Conservation (phyloP, 2,797 vertebrate genomes). For the Dipus sagitta region DNA sequence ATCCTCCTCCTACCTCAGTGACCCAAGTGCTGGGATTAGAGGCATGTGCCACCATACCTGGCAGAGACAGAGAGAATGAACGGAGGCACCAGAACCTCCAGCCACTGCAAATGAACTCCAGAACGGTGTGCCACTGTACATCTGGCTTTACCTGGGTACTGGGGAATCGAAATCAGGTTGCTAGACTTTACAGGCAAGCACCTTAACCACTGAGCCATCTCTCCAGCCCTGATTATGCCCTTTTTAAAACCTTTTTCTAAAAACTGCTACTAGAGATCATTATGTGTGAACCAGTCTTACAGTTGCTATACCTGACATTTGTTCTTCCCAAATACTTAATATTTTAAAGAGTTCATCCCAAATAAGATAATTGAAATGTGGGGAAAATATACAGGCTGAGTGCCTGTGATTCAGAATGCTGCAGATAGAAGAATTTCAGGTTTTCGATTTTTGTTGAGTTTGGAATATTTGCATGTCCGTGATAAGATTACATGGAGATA, state of each 20-base stretch:
- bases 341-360: constrained; percentile 49
- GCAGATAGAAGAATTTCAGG: not conserved
- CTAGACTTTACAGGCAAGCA: too few species aligned
- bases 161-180: too few species aligned
- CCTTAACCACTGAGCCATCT: too few species aligned
- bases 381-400: not conserved
- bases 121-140: too few species aligned
- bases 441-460: not conserved
- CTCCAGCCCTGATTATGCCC: too few species aligned
- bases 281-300: constrained; percentile 33
- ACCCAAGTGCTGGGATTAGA: too few species aligned
- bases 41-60: too few species aligned
- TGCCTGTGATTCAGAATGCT: not conserved
- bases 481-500: not conserved
- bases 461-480: not conserved
- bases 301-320: constrained; percentile 2
- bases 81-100: too few species aligned
- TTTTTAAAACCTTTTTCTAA: constrained; percentile 46
- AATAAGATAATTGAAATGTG: constrained; percentile 46
- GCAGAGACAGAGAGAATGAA: too few species aligned
- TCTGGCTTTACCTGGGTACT: too few species aligned
- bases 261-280: constrained; percentile 65
- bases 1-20: too few species aligned
- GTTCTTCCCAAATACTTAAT: constrained; percentile 42
- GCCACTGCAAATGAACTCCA: too few species aligned